Evolutionary conservation across 2,113 vertebrate genomes (phyloP).

Genomic region (Myrmecophaga tridactyla): DNA sequence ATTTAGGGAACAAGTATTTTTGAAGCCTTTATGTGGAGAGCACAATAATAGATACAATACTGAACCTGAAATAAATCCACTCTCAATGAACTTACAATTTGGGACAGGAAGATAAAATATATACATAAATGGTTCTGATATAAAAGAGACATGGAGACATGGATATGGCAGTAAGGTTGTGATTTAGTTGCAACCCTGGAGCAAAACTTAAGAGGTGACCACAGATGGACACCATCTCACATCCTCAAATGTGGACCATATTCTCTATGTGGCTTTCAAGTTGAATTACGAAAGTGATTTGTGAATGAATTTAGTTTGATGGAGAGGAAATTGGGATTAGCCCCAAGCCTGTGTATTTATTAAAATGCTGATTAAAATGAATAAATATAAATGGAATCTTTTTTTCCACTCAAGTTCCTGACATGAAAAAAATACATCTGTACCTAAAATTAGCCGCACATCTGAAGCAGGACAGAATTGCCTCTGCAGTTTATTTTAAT

Average conservation of each 20-base stretch:
- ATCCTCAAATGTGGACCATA: background rate
- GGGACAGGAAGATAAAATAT: background rate
- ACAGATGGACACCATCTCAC: background rate
- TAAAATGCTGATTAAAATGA: conserved; percentile 56
- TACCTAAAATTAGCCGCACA: conserved; percentile 20
- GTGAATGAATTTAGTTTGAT: background rate
- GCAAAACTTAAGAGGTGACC: background rate
- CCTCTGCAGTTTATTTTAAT: background rate
- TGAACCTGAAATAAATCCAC: background rate
- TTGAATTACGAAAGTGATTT: background rate
- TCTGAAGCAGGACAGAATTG: background rate
- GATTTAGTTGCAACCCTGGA: background rate
- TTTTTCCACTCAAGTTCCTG: background rate
- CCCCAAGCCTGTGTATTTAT: conserved; percentile 7
- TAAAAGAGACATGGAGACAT: background rate
- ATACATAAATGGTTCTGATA: background rate
- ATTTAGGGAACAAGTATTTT: conserved; percentile 23
- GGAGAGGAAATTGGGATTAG: conserved; percentile 25
- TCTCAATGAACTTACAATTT: background rate
- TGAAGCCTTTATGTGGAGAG: background rate
- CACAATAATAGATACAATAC: background rate
- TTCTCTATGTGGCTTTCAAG: background rate
- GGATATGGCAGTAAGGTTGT: background rate
- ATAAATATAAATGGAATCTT: conserved; percentile 19
- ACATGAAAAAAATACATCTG: conserved; percentile 37